phyloP scores from a whole-genome alignment of 2,113 vertebrate genomes.

The Triplophysa siluroides region DNA sequence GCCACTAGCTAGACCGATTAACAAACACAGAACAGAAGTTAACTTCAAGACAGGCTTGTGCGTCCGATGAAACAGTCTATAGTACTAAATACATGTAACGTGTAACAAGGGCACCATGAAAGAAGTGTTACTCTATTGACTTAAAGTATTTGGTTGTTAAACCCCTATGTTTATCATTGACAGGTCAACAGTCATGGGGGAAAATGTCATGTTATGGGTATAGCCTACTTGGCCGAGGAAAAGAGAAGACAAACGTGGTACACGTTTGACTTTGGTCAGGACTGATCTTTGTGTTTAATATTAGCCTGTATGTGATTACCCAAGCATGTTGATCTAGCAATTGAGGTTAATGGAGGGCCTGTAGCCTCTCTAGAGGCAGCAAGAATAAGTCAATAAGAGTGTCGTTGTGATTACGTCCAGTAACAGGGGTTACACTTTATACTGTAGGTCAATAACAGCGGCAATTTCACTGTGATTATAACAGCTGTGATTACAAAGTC shows the following conservation, averaged over 20 bases:
- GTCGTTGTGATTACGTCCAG: slow-evolving; percentile 8
- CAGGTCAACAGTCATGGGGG: too few species aligned
- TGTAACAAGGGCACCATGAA: too few species aligned
- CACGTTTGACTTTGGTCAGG: background rate
- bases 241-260: background rate
- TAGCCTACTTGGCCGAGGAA: too few species aligned
- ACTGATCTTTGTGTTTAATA: background rate
- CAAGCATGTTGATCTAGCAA: background rate
- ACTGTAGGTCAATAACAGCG: slow-evolving; percentile 17
- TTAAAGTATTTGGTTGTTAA: too few species aligned
- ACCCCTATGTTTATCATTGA: too few species aligned
- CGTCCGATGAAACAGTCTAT: too few species aligned
- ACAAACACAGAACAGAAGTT: too few species aligned
- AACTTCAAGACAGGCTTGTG: too few species aligned
- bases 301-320: background rate
- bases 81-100: too few species aligned
- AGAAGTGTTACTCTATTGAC: too few species aligned
- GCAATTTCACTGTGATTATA: slow-evolving; percentile 31
- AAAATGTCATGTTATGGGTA: too few species aligned
- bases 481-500: background rate
- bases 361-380: background rate
- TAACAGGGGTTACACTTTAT: background rate
- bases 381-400: slow-evolving; percentile 26
- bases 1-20: too few species aligned
- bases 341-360: background rate